Conservation (phyloP, 2,888 invertebrate species). For the Scaptodrosophila latifasciaeformis region DNA sequence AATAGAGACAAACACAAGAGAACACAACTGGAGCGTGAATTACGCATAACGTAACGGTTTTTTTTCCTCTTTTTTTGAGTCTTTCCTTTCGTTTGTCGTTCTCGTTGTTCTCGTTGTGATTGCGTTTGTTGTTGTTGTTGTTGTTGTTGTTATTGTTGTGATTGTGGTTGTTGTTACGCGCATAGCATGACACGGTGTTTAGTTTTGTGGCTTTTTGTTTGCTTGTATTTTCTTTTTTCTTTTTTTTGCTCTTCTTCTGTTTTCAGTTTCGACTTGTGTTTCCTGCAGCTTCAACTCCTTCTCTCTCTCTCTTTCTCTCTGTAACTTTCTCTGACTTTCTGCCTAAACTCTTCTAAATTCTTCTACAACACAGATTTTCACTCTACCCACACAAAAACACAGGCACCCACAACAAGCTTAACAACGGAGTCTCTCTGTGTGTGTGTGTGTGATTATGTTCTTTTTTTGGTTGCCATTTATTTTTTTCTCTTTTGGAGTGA, state of each 20-base stretch:
- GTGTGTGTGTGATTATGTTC: neutral
- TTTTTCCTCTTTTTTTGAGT: constrained; percentile 32
- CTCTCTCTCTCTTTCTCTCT: constrained; percentile 21
- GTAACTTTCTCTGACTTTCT: neutral
- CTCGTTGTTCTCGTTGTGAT: constrained; percentile 16
- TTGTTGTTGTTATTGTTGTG: constrained; percentile 23
- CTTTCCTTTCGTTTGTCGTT: constrained; percentile 26
- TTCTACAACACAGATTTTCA: neutral
- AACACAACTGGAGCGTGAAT: constrained; percentile 61
- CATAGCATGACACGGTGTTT: constrained; percentile 58
- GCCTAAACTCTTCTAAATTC: constrained; percentile 7
- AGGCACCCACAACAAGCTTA: constrained; percentile 15
- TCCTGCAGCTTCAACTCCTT: constrained; percentile 31
- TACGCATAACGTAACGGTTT: constrained; percentile 65
- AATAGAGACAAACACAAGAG: constrained; percentile 9
- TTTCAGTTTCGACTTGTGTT: constrained; percentile 26
- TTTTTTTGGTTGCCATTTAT: neutral
- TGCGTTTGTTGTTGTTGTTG: constrained; percentile 13
- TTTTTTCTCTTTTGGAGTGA: constrained; percentile 1
- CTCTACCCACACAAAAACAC: constrained; percentile 11
- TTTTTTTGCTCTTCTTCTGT: constrained; percentile 20
- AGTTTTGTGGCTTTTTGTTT: constrained; percentile 39
- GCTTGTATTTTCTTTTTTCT: constrained; percentile 10
- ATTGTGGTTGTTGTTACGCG: constrained; percentile 39
- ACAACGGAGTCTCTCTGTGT: neutral